phyloP scores from a whole-genome alignment of 2,888 invertebrate species.

The Epinotia demarniana region DNA sequence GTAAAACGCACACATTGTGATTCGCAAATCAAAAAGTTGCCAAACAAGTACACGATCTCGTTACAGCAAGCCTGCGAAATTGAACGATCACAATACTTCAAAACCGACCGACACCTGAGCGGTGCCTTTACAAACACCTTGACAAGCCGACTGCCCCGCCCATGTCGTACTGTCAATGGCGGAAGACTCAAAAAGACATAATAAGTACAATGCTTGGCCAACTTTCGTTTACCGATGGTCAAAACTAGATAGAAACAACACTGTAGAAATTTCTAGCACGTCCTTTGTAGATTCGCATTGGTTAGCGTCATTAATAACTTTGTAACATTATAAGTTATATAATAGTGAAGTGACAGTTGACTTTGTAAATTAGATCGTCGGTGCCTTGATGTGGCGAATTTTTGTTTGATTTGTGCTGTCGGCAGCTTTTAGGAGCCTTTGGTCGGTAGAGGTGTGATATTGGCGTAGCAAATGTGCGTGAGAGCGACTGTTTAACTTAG shows the following conservation, averaged over 20 bases:
- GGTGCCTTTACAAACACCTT: conserved; percentile 28
- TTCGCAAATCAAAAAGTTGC: conserved; percentile 34
- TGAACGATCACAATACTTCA: conserved; percentile 41
- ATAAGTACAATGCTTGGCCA: conserved; percentile 40
- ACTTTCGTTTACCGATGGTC: conserved; percentile 10
- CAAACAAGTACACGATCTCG: conserved; percentile 25
- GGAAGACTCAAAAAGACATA: conserved; percentile 9
- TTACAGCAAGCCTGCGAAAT: conserved; percentile 37
- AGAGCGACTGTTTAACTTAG: conserved; percentile 7
- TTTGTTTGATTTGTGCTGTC: conserved; percentile 69
- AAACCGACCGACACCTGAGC: conserved; percentile 35
- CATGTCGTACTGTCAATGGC: conserved; percentile 31
- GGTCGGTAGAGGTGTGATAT: conserved; percentile 40
- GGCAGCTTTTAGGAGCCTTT: conserved; percentile 44
- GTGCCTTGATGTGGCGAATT: conserved; percentile 80
- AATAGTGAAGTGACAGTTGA: conserved; percentile 46
- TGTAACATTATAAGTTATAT: conserved; percentile 34
- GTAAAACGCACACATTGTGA: conserved; percentile 4
- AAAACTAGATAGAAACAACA: conserved; percentile 2
- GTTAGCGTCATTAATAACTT: conserved; percentile 4
- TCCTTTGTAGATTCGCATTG: conserved; percentile 5
- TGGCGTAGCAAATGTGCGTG: conserved; percentile 22
- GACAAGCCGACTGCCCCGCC: conserved; percentile 41
- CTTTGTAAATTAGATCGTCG: conserved; percentile 68
- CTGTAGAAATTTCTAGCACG: background rate